Evolutionary conservation across 2,888 invertebrate species (phyloP), one percentile per base, ranked within the genome.

Genomic region (Hydraecia micacea): DNA sequence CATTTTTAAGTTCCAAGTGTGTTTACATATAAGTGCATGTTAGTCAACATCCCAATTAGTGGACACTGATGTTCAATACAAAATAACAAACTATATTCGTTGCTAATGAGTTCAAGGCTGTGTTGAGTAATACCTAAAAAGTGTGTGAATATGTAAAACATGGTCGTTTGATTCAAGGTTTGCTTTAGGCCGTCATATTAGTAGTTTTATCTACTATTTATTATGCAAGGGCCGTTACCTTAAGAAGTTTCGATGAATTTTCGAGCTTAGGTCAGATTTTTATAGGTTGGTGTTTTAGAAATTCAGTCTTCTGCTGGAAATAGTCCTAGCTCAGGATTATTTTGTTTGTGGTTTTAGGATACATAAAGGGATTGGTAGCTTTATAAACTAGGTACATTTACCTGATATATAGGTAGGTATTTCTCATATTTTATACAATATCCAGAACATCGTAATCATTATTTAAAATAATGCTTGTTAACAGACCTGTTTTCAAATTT

Each of bases 61-160:
- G 13, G 62, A 52, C 42, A 68, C 18, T 52, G 72, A 85, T 63
- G 63, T 46, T 68, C 36, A 36, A 66, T 6, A 52, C 21, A 52
- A 52, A 42, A 60, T 68, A 68, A 39, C 62, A 28, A 25, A 42
- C 4, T 65, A 18, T 66, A 36, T 65, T 55, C 28, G 68, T 52
- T 4, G 15, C 15, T n/a, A 49, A 63, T 28, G 62, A 69, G 73
- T 72, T 85, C 85, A 85, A 81, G 81, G 85, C 32, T 25, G 18
- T 25, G 15, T 25, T 21, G 18, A 42, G 49, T 60, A 42, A 74
- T 58, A n/a, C 4, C 11, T n/a, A 55, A 49, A 85, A 68, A 63
- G 73, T 52, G 32, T 36, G 36, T 69, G 1, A 42, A 49, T 36
- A 42, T 69, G 52, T 46, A 49, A 55, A 58, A 52, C 15, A 25